Evolutionary conservation across 2,888 invertebrate genomes (phyloP).

Genomic region (Orgyia antiqua): DNA sequence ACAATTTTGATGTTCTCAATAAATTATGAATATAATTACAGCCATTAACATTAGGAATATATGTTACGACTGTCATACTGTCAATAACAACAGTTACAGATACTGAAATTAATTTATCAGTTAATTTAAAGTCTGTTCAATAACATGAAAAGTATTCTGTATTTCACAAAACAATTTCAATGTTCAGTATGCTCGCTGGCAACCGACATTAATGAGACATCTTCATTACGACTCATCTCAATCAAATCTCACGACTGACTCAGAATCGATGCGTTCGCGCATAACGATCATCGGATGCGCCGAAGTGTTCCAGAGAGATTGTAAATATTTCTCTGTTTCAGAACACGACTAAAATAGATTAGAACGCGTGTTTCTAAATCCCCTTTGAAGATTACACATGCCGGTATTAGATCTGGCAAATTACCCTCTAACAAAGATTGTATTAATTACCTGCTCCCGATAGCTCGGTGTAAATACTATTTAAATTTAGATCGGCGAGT

Average conservation of each 20-base stretch:
- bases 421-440: slow-evolving; percentile 78
- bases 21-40: slow-evolving; percentile 18
- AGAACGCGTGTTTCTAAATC: slow-evolving; percentile 78
- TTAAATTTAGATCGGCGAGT: slow-evolving; percentile 69
- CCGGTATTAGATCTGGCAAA: slow-evolving; percentile 77
- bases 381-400: slow-evolving; percentile 78
- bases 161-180: slow-evolving; percentile 21
- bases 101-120: slow-evolving; percentile 3
- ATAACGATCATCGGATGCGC: slow-evolving; percentile 76
- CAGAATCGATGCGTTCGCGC: slow-evolving; percentile 70
- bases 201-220: slow-evolving; percentile 56
- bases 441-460: slow-evolving; percentile 77
- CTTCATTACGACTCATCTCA: slow-evolving; percentile 56
- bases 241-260: slow-evolving; percentile 62
- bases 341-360: slow-evolving; percentile 75
- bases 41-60: slow-evolving; percentile 10
- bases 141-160: slow-evolving; percentile 17
- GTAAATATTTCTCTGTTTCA: slow-evolving; percentile 78
- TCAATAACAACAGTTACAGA: slow-evolving; percentile 9
- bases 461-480: slow-evolving; percentile 72
- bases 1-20: slow-evolving; percentile 21
- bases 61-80: slow-evolving; percentile 8
- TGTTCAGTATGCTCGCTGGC: slow-evolving; percentile 38
- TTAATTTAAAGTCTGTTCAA: slow-evolving; percentile 8
- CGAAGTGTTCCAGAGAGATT: slow-evolving; percentile 75